phyloP scores from a whole-genome alignment of 2,888 invertebrate species.

The Prosapia bicincta region DNA sequence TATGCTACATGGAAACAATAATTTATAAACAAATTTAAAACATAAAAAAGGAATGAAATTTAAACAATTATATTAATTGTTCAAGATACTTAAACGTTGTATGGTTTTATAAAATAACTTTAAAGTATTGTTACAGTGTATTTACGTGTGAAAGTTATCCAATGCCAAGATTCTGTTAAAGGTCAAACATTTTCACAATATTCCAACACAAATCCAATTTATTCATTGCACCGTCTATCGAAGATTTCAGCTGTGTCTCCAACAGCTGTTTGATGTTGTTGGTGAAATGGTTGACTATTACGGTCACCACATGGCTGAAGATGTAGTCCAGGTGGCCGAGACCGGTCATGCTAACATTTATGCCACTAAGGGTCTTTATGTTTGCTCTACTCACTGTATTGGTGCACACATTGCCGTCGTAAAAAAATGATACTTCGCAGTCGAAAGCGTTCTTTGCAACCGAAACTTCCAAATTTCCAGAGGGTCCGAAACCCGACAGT shows the following conservation, averaged over 20 bases:
- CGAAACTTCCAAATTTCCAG: neutral
- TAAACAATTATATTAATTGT: too few species aligned
- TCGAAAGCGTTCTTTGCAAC: neutral
- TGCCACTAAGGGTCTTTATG: neutral
- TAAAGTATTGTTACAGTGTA: too few species aligned
- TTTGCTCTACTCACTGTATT: neutral
- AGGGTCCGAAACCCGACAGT: neutral
- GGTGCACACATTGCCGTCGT: slow-evolving; percentile 3
- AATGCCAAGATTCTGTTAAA: too few species aligned
- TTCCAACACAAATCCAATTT: neutral
- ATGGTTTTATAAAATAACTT: too few species aligned
- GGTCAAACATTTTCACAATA: too few species aligned
- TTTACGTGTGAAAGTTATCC: too few species aligned
- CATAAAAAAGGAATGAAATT: too few species aligned
- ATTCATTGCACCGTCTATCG: neutral
- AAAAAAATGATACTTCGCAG: neutral
- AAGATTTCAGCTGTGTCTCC: neutral
- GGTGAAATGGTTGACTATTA: neutral
- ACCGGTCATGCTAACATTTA: neutral
- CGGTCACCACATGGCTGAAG: neutral
- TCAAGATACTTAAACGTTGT: too few species aligned
- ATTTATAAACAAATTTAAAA: too few species aligned
- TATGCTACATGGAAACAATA: too few species aligned
- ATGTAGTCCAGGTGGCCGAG: neutral
- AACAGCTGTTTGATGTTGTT: neutral